phyloP scores from a whole-genome alignment of 2,888 invertebrate genomes.

The Tromatobia lineatoria region DNA sequence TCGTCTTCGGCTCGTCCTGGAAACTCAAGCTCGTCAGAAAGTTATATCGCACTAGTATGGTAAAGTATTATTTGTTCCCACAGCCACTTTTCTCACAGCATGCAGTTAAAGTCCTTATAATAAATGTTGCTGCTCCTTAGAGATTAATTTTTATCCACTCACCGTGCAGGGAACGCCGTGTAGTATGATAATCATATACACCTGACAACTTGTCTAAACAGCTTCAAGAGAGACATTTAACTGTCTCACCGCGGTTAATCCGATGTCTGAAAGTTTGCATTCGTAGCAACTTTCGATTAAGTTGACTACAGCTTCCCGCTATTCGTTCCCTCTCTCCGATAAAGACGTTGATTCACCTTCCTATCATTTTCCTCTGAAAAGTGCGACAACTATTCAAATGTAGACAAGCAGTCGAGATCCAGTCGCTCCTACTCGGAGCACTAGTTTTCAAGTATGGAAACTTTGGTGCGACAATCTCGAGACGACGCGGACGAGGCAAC shows the following conservation, averaged over 20 bases:
- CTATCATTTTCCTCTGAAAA: constrained; percentile 9
- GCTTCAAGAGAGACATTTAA: constrained; percentile 15
- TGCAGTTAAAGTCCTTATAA: neutral
- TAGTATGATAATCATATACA: constrained; percentile 11
- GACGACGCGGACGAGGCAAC: constrained; percentile 3
- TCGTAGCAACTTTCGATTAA: constrained; percentile 17
- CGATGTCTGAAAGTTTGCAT: constrained; percentile 17
- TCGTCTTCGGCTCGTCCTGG: no score
- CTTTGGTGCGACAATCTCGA: constrained; percentile 22
- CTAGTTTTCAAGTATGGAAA: constrained; percentile 20
- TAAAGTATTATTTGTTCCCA: constrained; percentile 8
- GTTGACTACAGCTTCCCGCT: constrained; percentile 1
- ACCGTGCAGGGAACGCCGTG: neutral
- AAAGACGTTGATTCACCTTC: constrained; percentile 24
- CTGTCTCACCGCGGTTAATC: constrained; percentile 19
- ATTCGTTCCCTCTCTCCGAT: constrained; percentile 3
- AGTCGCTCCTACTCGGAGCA: constrained; percentile 8
- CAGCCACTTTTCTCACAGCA: neutral
- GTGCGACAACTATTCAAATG: constrained; percentile 15
- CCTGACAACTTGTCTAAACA: constrained; percentile 10
- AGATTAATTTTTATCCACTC: neutral
- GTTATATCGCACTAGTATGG: no score
- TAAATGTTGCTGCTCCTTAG: neutral
- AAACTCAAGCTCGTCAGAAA: no score
- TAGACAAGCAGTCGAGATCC: constrained; percentile 28